Conservation (phyloP, 1,140 invertebrate species). For the Dendrolimus punctatus region DNA sequence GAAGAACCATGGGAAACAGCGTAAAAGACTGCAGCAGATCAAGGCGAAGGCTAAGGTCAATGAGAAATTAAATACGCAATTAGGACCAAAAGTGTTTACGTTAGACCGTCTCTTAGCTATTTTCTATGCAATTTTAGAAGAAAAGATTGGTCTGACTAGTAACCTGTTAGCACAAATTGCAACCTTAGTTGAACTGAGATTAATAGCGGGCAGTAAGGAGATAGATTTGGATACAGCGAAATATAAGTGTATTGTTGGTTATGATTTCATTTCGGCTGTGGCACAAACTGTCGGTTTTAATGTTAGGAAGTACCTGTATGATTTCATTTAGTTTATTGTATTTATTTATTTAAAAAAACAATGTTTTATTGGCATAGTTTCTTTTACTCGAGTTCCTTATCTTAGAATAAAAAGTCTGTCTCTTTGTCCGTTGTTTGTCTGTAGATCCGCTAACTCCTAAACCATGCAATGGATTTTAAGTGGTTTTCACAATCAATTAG, state of each 20-base stretch:
- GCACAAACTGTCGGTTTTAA: slow-evolving; percentile 82
- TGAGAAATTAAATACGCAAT: slow-evolving; percentile 73
- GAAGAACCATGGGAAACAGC: slow-evolving; percentile 79
- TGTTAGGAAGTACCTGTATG: slow-evolving; percentile 82
- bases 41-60: slow-evolving; percentile 73
- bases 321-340: slow-evolving; percentile 69
- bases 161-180: slow-evolving; percentile 86
- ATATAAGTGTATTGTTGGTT: slow-evolving; percentile 82
- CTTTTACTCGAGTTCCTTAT: no score
- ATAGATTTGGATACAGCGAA: slow-evolving; percentile 75
- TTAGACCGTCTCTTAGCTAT: slow-evolving; percentile 90
- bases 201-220: slow-evolving; percentile 77
- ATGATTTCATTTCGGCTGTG: slow-evolving; percentile 79
- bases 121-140: slow-evolving; percentile 91
- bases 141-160: slow-evolving; percentile 87
- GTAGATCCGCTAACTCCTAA: no score
- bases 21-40: slow-evolving; percentile 73
- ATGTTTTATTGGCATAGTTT: slow-evolving; percentile 2
- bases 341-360: slow-evolving; percentile 14
- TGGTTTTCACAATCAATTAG: no score
- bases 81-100: slow-evolving; percentile 87
- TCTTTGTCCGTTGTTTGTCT: no score
- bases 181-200: slow-evolving; percentile 80
- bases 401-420: no score
- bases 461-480: no score